Evolutionary conservation across 2,113 vertebrate genomes (phyloP).

Genomic region (Semnopithecus entellus): DNA sequence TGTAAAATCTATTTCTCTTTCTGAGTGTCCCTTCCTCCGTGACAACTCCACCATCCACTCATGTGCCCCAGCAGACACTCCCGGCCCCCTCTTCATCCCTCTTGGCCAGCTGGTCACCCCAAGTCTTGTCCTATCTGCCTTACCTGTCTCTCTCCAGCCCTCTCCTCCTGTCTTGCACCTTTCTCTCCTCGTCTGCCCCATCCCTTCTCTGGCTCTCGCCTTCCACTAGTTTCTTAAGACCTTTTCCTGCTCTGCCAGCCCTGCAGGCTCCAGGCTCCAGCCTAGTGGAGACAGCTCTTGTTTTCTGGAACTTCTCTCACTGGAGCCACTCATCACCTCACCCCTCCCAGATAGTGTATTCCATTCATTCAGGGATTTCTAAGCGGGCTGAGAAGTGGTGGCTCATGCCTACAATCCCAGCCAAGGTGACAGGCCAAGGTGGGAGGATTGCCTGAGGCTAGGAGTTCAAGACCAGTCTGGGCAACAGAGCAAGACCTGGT

Average conservation of each 20-base stretch:
- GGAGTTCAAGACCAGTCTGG: too few species aligned
- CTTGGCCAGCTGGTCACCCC: background rate
- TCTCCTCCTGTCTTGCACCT: too few species aligned
- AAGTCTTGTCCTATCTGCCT: background rate
- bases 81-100: too few species aligned
- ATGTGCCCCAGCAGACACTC: background rate
- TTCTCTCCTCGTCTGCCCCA: background rate
- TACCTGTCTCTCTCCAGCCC: too few species aligned
- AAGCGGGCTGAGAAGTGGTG: too few species aligned
- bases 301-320: background rate
- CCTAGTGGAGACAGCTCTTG: background rate
- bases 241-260: background rate
- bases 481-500: too few species aligned
- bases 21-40: background rate
- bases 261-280: background rate
- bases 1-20: background rate
- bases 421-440: too few species aligned
- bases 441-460: too few species aligned
- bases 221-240: background rate
- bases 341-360: background rate
- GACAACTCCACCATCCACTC: background rate
- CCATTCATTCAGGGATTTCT: too few species aligned
- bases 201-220: background rate
- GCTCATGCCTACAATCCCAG: too few species aligned
- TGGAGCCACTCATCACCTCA: rapidly evolving